Base-by-base conservation (phyloP, 53 echinoderm and acorn worm species). In the Henricia sp. region DNA sequence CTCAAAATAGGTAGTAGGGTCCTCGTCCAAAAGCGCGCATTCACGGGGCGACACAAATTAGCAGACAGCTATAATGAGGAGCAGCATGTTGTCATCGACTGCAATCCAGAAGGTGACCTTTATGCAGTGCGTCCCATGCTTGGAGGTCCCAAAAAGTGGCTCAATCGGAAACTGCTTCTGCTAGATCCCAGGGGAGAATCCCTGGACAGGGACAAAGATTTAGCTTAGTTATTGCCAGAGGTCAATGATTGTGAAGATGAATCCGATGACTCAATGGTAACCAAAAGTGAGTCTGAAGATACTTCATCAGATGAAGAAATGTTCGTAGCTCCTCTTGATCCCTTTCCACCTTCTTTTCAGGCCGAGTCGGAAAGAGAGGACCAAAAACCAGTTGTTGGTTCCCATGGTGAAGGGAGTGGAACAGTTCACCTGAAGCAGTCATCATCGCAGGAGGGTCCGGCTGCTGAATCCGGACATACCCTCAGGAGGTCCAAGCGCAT, bases 41-140 rank as follows among this genome's bases (percentile, higher is more conserved):
- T 88, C 38, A 73, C 67, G 13, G 84, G 88, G 0, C 37, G 91
- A 12, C 91, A 91, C 74, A 88, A 91, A 41, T 41, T 91, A 13
- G 41, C 16, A 3, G 88, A 91, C 72, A 87, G 69, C 53, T 88
- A 70, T 28, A 29, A 71, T 37, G 9, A 82, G 4, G 63, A 88
- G 14, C 70, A 84, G 0, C 84, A 86, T 70, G 70, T 91, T 0
- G 77, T 91, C 13, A 68, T 87, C 0, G 50, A 52, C 0, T 59
- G 69, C 4, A 90, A 78, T 50, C n/a, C 33, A 42, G 43, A 25
- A 0, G 29, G 43, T 2, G 82, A 85, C 41, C 71, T 85, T 14
- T 85, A 85, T n/a, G 58, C 44, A 9, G 77, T 90, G 29, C 59
- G 85, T 13, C 85, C 92, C 2, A 37, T 85, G 4, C 36, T 72